Base-by-base conservation (phyloP, 1,140 invertebrate species). In the Harpegnathos saltator region DNA sequence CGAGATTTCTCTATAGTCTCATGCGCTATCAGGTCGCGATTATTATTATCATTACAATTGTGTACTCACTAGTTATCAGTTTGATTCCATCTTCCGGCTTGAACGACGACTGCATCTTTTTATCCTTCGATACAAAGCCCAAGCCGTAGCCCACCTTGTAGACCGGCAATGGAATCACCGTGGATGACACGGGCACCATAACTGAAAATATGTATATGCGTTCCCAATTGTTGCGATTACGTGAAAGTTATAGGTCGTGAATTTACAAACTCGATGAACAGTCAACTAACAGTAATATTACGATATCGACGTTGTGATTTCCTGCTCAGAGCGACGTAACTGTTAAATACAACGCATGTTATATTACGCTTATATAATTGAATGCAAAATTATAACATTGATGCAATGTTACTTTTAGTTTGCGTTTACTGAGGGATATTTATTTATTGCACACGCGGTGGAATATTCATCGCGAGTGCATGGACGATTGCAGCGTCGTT, bases 171-270 rank as follows among this genome's bases (percentile, higher is more conserved):
- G 96, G 96, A 73, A 96, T 96, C 1, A 96, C 96, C 0, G 96
- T 96, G 0, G 96, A 96, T 0, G 96, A 96, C 2, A 96, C 95
- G 3, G 96, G 93, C 61, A 96, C 93, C 84, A 96, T 93, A 86
- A 96, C 96, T 96, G 85, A 22, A 83, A 78, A 59, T 68, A 61
- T 58, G n/a, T n/a, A 17, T 1, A 54, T 52, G n/a, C 52, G 17
- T 22, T 59, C n/a, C 48, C 26, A 58, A 44, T 24, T 50, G 22
- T 63, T 50, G 17, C 24, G 12, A 15, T 44, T 19, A 11, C 29
- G 29, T 33, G n/a, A 5, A 65, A n/a, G 52, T 52, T 19, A 22
- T 3, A n/a, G n/a, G 54, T 4, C 7, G n/a, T 22, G 3, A 11
- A 62, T 50, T n/a, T n/a, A n/a, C n/a, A n/a, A n/a, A n/a, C n/a